Evolutionary conservation across 2,797 vertebrate species (phyloP), one percentile per base, ranked within the genome.

Genomic region (Phrynocephalus forsythii): DNA sequence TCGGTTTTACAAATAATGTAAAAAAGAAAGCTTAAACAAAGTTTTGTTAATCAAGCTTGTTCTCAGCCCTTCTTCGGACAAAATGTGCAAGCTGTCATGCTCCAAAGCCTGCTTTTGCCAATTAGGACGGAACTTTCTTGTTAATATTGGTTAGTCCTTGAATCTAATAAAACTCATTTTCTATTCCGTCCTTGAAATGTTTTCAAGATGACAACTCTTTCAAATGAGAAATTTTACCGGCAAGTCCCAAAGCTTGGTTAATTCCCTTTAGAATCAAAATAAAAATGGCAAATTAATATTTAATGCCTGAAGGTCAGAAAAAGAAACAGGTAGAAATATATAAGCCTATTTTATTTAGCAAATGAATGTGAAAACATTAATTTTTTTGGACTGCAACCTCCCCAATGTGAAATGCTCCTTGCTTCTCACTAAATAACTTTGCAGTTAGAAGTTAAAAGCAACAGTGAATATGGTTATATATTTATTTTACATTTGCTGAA

Each of bases 81-180:
- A 82, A 93, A 94, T 91, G 92, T 94, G 91, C 87, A 91, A 92
- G 69, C 76, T 91, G 66, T 78, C 89, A 87, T 88, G 60, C 5
- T 33, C 82, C 72, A 91, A 90, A 94, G 88, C 68, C 85, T 81
- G 86, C 86, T 79, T 94, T 86, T 89, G 84, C 26, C 87, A 90
- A 66, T 85, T 91, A 28, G 48, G 85, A 88, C 63, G 85, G 38
- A 80, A 90, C 87, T 93, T 84, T 73, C 87, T 86, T 88, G 91
- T 94, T 93, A 95, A 94, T 92, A 90, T 33, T 66, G 89, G 85
- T 94, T 93, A 92, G 89, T 88, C 83, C 66, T 89, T 91, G 86
- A 90, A 92, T 87, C 91, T 2, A 93, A 91, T 93, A 86, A 91
- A 91, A 91, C 86, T 90, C 71, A 83, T 0, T 0, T 88, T 90